phyloP scores from a whole-genome alignment of 1,140 invertebrate species.

The Pentalonia nigronervosa region DNA sequence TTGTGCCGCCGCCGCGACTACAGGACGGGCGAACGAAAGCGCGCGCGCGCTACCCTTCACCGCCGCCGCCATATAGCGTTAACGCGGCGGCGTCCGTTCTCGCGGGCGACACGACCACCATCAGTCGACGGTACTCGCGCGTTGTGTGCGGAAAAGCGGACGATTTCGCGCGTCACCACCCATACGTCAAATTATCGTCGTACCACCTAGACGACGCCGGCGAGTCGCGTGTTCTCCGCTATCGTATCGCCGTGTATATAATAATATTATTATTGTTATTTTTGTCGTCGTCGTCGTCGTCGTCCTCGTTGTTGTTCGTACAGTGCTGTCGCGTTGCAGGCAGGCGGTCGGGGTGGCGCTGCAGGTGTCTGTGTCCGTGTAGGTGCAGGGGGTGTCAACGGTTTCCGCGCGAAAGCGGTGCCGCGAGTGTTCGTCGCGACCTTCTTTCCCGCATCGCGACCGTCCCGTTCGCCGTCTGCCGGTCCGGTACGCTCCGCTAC shows the following conservation, averaged over 20 bases:
- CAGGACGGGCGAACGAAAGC: conserved; percentile 9
- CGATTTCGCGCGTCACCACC: neutral
- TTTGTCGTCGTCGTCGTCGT: no score
- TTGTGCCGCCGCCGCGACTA: conserved; percentile 1
- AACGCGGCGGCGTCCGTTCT: conserved; percentile 47
- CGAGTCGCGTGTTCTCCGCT: neutral
- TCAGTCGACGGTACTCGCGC: conserved; percentile 41
- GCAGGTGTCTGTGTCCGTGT: neutral
- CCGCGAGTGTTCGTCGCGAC: neutral
- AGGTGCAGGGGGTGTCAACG: neutral
- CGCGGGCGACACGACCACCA: conserved; percentile 33
- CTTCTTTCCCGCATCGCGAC: neutral
- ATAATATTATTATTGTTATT: neutral
- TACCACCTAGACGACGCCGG: neutral
- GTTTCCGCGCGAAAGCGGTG: neutral
- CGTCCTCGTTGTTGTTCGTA: neutral
- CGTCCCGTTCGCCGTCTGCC: no score
- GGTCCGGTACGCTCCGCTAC: no score
- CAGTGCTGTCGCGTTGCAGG: neutral
- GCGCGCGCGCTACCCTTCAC: conserved; percentile 51
- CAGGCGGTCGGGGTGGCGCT: neutral
- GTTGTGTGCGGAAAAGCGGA: conserved; percentile 24
- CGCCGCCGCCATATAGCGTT: neutral
- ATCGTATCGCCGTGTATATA: neutral
- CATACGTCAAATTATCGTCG: neutral